Evolutionary conservation across 2,113 vertebrate species (phyloP).

Genomic region (Oryzias woworae): DNA sequence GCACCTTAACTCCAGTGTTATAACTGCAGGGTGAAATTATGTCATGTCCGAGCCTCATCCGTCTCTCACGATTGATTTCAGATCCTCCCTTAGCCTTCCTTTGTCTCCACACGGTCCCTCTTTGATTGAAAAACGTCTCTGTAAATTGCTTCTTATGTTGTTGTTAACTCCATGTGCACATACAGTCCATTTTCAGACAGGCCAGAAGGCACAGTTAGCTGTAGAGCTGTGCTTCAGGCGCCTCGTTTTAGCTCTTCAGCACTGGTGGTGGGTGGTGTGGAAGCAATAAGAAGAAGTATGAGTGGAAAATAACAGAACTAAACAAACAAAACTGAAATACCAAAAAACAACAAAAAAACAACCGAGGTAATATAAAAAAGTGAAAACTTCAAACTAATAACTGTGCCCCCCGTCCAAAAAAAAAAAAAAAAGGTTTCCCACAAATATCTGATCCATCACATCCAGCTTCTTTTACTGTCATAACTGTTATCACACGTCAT

Average conservation of each 20-base stretch:
- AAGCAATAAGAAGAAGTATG: constrained; percentile 46
- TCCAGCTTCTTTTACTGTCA: constrained; percentile 12
- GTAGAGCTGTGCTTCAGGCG: constrained; percentile 25
- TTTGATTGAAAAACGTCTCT: constrained; percentile 43
- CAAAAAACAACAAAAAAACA: constrained; percentile 27
- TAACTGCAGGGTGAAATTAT: constrained; percentile 30
- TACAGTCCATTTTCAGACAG: constrained; percentile 28
- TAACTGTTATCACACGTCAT: constrained; percentile 34
- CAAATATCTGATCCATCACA: constrained; percentile 26
- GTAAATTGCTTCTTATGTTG: constrained; percentile 26
- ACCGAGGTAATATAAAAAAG: constrained; percentile 27
- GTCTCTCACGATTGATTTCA: constrained; percentile 52
- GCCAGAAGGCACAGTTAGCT: constrained; percentile 43
- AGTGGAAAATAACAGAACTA: constrained; percentile 39
- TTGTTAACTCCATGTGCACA: constrained; percentile 12
- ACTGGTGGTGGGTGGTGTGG: constrained; percentile 36
- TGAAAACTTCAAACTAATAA: constrained; percentile 25
- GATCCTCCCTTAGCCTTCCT: constrained; percentile 25
- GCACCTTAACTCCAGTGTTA: constrained; percentile 33
- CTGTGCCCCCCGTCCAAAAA: background rate
- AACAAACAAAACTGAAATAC: constrained; percentile 34
- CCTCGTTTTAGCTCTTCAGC: constrained; percentile 40
- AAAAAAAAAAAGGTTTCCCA: constrained; percentile 7
- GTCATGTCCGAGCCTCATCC: constrained; percentile 27
- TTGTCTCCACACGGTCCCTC: constrained; percentile 27